Base-by-base conservation (phyloP, 2,113 vertebrate genomes). In the Rhinoptilus africanus region DNA sequence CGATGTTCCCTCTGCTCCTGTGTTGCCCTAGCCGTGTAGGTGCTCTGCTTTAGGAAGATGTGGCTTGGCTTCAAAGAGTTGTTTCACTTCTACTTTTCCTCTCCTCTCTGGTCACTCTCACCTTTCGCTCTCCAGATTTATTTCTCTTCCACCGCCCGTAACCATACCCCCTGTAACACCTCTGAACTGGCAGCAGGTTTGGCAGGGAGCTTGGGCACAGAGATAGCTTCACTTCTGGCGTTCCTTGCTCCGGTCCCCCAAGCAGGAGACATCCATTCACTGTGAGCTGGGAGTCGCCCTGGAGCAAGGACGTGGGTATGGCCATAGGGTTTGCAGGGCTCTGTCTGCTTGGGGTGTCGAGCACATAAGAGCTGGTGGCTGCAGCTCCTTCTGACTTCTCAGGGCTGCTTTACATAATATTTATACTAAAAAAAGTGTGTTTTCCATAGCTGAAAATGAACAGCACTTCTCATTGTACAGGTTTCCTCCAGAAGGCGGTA, bases 161-260 rank as follows among this genome's bases (percentile, higher is more conserved):
- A 16, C 34, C 9, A 8, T 30, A 21, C 26, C 15, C 41, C 80
- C 51, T 51, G 48, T 8, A 6, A n/a, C 15, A 30, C 2, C 21
- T 60, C 63, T 57, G 63, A 83, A 15, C 34, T 15, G 21, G 30
- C 45, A 69, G 39, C 18, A 50, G 64, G 8, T 21, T 54, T 45
- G 45, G 24, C 47, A 48, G n/a, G 47, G 35, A 43, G 18, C 9
- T 43, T 32, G n/a, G 64, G n/a, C 9, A 1, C 7, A 10, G 53
- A n/a, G 16, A 5, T 7, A 16, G 7, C n/a, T 89, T 79, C 18
- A 23, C 6, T 66, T 68, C 72, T 2, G 2, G 3, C 0, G 1
- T 17, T 73, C 28, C 53, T 73, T 16, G 3, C 34, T 92, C 45
- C 50, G 74, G 28, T 1, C 2, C 22, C 20, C 20, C 30, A 34